These are phyloP conservation scores for human (Homo sapiens) DNA, from an alignment of 2,113 vertebrate species.

Conservation along the genomic window GRCh38 chr4:128955501-128956000, in stretches of 20 bases:
- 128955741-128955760: background rate
- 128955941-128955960: background rate
- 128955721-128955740: background rate
- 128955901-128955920: background rate
- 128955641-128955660: background rate
- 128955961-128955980: background rate
- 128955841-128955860: background rate
- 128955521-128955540: background rate
- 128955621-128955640: background rate
- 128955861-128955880: background rate
- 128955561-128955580: background rate
- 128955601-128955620: background rate
- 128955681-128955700: background rate
- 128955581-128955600: background rate
- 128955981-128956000: background rate
- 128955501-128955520: background rate
- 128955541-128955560: background rate
- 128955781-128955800: background rate
- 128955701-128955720: constrained; percentile 4
- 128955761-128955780: background rate
- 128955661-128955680: background rate
- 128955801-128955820: background rate
- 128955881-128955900: background rate
- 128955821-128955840: background rate
- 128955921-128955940: background rate